Evolutionary conservation across 2,888 invertebrate genomes (phyloP), one percentile per base, ranked within the genome.

Genomic region (Seira musarum): DNA sequence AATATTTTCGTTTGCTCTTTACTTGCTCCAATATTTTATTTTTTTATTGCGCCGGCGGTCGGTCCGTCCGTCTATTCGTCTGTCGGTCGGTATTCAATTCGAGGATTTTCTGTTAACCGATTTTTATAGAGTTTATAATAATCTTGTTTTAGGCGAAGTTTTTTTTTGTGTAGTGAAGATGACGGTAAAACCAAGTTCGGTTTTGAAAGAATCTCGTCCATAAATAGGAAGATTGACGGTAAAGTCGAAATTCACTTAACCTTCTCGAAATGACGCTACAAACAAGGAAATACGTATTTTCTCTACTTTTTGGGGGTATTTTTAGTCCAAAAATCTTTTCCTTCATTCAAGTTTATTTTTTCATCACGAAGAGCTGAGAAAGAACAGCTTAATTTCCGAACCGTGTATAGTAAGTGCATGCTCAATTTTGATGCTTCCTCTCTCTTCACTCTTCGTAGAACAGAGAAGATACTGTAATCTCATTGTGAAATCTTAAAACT

Each of bases 401-500:
- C n/a, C n/a, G n/a, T n/a, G n/a, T n/a, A n/a, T n/a, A n/a, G n/a
- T n/a, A n/a, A n/a, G n/a, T n/a, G n/a, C n/a, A n/a, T n/a, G n/a
- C n/a, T n/a, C n/a, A n/a, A n/a, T 30, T 30, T 30, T 30, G 30
- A 30, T 30, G 30, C 30, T 30, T 30, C 30, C 30, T 30, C 30
- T 30, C 30, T 30, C 30, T 30, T 30, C 30, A n/a, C 30, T 30
- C 30, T 30, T 30, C 8, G 8, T 17, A 69, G 24, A 68, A 40
- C 17, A 17, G 13, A n/a, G 66, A 57, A 57, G 66, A 63, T 63
- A 68, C 49, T 68, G 67, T 75, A 75, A 75, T 75, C 75, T 75
- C 68, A 75, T 46, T 63, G 68, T 30, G 68, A 75, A 67, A 78
- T 78, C 61, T 72, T 8, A 40, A 53, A 77, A 21, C 69, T 22